Percentiles rank a stretch among this genome's conserved stretches.
phyloP scores from a whole-genome alignment of 2,888 invertebrate species.

The Oscheius sp. region DNA sequence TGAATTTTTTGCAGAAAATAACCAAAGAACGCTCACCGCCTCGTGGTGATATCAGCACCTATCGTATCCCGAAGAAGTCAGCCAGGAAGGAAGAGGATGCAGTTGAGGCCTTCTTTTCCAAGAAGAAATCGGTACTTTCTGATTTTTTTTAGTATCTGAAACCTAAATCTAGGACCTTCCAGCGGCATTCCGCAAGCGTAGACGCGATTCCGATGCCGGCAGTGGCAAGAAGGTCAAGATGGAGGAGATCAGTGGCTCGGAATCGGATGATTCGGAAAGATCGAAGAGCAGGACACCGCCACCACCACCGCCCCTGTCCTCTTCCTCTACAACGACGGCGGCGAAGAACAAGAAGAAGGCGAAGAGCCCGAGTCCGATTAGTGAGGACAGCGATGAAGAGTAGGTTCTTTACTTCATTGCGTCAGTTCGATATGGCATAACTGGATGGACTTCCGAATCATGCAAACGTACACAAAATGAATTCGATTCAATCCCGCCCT shows the following conservation, averaged over 20 bases:
- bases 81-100: constrained; percentile 7
- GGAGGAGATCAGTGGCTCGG: constrained; percentile 20
- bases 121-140: constrained; percentile 14
- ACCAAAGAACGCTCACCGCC: constrained; percentile 25
- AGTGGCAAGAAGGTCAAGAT: constrained; percentile 3
- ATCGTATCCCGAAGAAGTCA: background rate
- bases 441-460: too few species aligned
- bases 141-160: background rate
- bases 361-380: constrained; percentile 24
- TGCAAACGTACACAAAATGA: too few species aligned
- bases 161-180: constrained; percentile 14
- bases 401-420: background rate
- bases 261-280: background rate
- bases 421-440: background rate
- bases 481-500: too few species aligned
- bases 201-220: background rate
- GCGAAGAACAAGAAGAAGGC: background rate
- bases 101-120: constrained; percentile 30
- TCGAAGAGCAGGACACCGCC: too few species aligned
- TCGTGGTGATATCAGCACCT: constrained; percentile 33
- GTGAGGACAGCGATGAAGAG: constrained; percentile 9
- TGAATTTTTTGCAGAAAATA: constrained; percentile 1
- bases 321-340: background rate
- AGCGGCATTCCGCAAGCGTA: constrained; percentile 18
- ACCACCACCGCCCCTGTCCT: background rate